A percentile compares a stretch with the other conserved stretches of the same genome.
These are phyloP conservation scores for Moxostoma hubbsi DNA, from an alignment of 2,797 vertebrate species.

Conservation along the genomic window DNA sequence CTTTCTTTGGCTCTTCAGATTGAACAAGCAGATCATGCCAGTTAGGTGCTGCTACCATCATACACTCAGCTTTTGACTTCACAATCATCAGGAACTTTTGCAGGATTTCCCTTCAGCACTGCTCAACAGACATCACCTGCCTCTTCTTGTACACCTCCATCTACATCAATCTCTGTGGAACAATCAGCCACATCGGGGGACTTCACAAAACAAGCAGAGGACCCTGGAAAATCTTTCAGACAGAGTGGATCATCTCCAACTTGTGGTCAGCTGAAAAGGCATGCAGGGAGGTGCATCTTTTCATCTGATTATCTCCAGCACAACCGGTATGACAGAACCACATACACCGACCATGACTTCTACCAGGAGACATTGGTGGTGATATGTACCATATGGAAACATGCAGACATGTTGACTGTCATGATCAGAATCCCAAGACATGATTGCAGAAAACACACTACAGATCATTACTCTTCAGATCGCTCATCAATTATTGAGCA, in stretches of 20 bases:
- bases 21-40: slow-evolving; percentile 10
- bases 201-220: background rate
- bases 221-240: background rate
- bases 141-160: background rate
- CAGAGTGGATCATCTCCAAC: background rate
- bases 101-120: background rate
- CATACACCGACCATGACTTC: background rate
- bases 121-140: background rate
- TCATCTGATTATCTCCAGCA: too few relatives aligned
- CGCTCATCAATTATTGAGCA: background rate
- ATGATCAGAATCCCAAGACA: background rate
- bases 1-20: background rate
- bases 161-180: background rate
- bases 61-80: background rate
- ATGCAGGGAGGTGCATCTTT: too few relatives aligned
- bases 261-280: too few relatives aligned
- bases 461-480: background rate
- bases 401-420: background rate
- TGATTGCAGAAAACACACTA: background rate
- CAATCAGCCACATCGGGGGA: background rate
- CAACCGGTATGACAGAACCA: background rate
- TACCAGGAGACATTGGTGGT: too few relatives aligned
- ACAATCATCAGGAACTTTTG: background rate
- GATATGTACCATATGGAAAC: background rate
- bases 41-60: background rate